phyloP scores from a whole-genome alignment of 2,888 invertebrate species.

The Coremacera marginata region DNA sequence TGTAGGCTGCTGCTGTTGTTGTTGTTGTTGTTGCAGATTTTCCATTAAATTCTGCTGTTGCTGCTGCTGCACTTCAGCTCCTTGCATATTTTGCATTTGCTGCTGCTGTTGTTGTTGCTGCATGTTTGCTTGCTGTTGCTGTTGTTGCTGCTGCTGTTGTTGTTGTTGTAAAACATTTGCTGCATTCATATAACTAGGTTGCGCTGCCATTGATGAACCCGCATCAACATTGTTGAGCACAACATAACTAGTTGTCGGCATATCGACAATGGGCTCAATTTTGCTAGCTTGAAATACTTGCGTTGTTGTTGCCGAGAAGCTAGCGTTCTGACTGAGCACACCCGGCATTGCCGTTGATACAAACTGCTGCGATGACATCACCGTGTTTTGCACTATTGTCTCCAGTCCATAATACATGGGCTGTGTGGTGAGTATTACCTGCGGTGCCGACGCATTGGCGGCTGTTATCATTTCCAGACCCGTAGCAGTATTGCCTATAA shows the following conservation, averaged over 20 bases:
- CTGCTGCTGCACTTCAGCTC: constrained; percentile 28
- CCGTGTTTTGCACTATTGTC: constrained; percentile 88
- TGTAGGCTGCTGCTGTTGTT: constrained; percentile 52
- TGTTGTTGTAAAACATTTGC: constrained; percentile 37
- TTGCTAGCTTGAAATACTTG: constrained; percentile 85
- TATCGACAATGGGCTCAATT: constrained; percentile 84
- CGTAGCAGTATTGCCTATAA: constrained; percentile 50
- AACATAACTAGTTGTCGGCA: constrained; percentile 79
- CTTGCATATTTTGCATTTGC: constrained; percentile 18
- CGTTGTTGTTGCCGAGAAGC: constrained; percentile 86
- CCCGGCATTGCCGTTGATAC: constrained; percentile 86
- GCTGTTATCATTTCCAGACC: constrained; percentile 60
- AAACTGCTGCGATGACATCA: constrained; percentile 90
- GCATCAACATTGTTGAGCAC: constrained; percentile 76
- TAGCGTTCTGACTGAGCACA: constrained; percentile 83
- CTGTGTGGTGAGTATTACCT: constrained; percentile 75
- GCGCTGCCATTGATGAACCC: constrained; percentile 39
- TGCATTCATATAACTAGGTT: constrained; percentile 36
- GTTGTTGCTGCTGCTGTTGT: constrained; percentile 47
- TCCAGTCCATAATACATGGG: constrained; percentile 87
- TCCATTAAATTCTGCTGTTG: constrained; percentile 33
- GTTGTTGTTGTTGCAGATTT: constrained; percentile 47
- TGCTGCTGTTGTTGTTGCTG: constrained; percentile 46
- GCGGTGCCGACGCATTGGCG: constrained; percentile 57
- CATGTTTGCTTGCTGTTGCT: constrained; percentile 36